Evolutionary conservation across 2,113 vertebrate genomes (phyloP), one percentile per base, ranked within the genome.

Genomic region (Thalassarche chlororhynchos): DNA sequence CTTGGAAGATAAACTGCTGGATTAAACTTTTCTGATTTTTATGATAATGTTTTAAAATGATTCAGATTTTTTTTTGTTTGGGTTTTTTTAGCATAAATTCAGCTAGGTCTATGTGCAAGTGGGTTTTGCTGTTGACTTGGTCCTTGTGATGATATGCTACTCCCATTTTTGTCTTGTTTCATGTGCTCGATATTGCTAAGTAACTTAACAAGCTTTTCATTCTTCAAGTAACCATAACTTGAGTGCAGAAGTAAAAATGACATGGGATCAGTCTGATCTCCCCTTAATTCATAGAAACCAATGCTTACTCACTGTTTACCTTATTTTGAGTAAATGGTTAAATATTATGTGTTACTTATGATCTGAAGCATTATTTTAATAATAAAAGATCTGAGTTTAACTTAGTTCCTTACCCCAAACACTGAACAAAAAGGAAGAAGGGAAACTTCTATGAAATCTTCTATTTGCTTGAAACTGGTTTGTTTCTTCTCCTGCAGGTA

Each of bases 401-500:
- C 17, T 6, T 62, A 23, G 26, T 29, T 84, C 8, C 49, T 65
- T 68, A 75, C 26, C 16, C 9, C 26, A 83, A 70, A 47, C 23
- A 17, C 8, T 44, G 44, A 72, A 32, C 25, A 38, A 42, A 57
- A 88, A 66, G 32, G 29, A 52, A 65, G 54, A 70, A 70, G 34
- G 14, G 13, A 55, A n/a, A 19, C 14, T 32, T 68, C 28, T 2
- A 0, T 51, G 14, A 25, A 28, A 36, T 89, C 18, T 46, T 78
- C 3, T 14, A 0, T 69, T 76, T 93, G 54, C 31, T 62, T 87
- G 46, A 69, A 52, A 34, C 5, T 8, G 9, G 5, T 71, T 44
- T 84, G 66, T 86, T 52, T 89, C 36, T 60, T 95, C 69, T 92
- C 97, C 80, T 44, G 8, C 96, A 99, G 99, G 99, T 99, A 58